Evolutionary conservation across 2,888 invertebrate species (phyloP), one percentile per base, ranked within the genome.

Genomic region (Neoscelio sp.): DNA sequence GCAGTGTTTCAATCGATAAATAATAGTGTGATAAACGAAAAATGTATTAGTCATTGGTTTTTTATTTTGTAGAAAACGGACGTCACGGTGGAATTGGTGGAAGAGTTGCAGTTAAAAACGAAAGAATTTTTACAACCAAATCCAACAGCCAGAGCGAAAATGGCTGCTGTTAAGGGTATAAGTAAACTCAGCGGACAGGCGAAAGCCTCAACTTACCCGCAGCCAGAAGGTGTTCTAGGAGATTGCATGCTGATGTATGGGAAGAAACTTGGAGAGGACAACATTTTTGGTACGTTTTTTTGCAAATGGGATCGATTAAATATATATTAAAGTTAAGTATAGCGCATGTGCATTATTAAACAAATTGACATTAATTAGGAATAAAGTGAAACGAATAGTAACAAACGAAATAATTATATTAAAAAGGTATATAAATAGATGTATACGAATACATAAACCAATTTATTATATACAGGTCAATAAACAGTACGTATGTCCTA

Each of bases 71-170:
- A 98, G 98, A 99, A 98, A 96, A 98, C 99, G 84, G 99, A 99
- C 91, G 97, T 99, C 70, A 99, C 98, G 80, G 96, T 96, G 87
- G 99, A 99, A 91, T 92, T 99, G 87, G 98, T 99, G 30, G 99
- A 99, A 90, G 99, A 99, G 88, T 92, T 99, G 84, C 98, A 99
- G 91, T 92, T 95, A 84, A 98, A 99, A 92, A 99, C 99, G 70
- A 99, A 98, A 92, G 99, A 99, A 92, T 99, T 97, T 91, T 94
- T 99, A 42, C 99, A 99, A 91, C 99, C 99, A 60, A 99, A 99
- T 92, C 99, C 99, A 67, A 98, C 96, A 78, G 97, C 97, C 10
- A 93, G 97, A 71, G 97, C 97, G 35, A 97, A 97, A 91, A 97
- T 97, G 97, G 97, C 97, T 3, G 97, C 97, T 68, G 97, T 97